These are phyloP conservation scores for Eulemur macaco DNA, from an alignment of 2,113 vertebrate genomes.

Conservation along the genomic window DNA sequence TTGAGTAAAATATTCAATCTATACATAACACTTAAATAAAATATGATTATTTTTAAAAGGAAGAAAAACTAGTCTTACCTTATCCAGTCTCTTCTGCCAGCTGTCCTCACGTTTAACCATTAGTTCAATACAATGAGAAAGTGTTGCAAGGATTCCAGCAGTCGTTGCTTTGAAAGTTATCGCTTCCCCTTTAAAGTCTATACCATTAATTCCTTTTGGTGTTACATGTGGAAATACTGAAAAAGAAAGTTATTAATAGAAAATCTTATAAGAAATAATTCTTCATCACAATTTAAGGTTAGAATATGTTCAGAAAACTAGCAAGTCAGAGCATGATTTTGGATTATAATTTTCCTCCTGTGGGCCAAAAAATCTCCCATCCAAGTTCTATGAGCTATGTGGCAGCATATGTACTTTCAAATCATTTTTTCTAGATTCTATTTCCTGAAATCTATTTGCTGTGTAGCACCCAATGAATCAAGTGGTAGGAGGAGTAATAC, in stretches of 20 bases:
- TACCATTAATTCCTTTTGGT: constrained; percentile 94
- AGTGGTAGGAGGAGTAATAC: constrained; percentile 76
- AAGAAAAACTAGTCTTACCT: constrained; percentile 85
- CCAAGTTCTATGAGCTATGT: background rate
- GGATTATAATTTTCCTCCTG: background rate
- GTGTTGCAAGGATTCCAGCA: constrained; percentile 96
- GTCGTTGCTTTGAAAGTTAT: constrained; percentile 99
- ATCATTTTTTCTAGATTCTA: constrained; percentile 63
- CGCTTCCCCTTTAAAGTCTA: constrained; percentile 99
- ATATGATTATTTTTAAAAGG: constrained; percentile 14
- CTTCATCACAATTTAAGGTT: constrained; percentile 12
- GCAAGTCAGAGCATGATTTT: background rate
- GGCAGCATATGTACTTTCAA: constrained; percentile 1
- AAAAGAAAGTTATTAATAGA: constrained; percentile 66
- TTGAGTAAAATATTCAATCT: constrained; percentile 6
- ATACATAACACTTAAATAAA: background rate
- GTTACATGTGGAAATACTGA: constrained; percentile 92
- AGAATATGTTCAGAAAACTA: constrained; percentile 39
- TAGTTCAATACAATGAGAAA: constrained; percentile 98
- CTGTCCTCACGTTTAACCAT: constrained; percentile 98
- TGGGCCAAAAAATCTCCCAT: background rate
- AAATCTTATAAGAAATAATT: constrained; percentile 46
- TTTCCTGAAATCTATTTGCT: constrained; percentile 71
- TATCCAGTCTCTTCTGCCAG: constrained; percentile 98
- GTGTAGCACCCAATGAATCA: constrained; percentile 67